Conservation (phyloP, 2,797 vertebrate genomes). For the Oryzias dopingdopingensis region DNA sequence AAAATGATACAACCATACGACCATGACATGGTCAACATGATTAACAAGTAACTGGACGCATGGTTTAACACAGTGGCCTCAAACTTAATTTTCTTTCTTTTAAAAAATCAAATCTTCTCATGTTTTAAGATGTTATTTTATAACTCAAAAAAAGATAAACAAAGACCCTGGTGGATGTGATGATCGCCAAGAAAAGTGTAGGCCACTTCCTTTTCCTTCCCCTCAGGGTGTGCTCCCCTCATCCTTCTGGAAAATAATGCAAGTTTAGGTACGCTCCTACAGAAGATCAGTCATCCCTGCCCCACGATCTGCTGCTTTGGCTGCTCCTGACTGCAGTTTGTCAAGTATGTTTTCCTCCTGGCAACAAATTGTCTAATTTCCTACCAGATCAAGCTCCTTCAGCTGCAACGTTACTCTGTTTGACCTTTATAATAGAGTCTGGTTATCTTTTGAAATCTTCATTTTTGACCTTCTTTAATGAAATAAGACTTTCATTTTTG, state of each 20-base stretch:
- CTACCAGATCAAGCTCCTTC: slow-evolving; percentile 41
- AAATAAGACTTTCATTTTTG: neutral
- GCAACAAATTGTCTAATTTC: slow-evolving; percentile 55
- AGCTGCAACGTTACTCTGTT: slow-evolving; percentile 37
- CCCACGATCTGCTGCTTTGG: slow-evolving; percentile 28
- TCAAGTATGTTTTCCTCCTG: slow-evolving; percentile 26
- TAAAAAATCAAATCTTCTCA: no score
- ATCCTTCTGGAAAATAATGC: slow-evolving; percentile 14
- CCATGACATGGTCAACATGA: no score
- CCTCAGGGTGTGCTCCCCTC: slow-evolving; percentile 16
- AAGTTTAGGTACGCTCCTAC: slow-evolving; percentile 30
- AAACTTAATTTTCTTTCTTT: no score
- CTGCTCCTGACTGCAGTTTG: slow-evolving; percentile 20
- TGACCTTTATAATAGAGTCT: slow-evolving; percentile 42
- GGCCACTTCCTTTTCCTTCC: slow-evolving; percentile 29
- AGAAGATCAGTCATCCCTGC: slow-evolving; percentile 47
- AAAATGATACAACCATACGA: no score
- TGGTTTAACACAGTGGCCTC: no score
- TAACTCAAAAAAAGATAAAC: no score
- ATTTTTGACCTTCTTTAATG: slow-evolving; percentile 7
- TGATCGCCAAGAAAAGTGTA: slow-evolving; percentile 9
- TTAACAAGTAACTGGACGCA: no score
- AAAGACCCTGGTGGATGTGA: neutral
- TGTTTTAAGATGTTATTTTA: no score
- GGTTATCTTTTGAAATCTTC: slow-evolving; percentile 18